Evolutionary conservation across 1,140 invertebrate genomes (phyloP).

Genomic region (Lamellibrachia luymesi): DNA sequence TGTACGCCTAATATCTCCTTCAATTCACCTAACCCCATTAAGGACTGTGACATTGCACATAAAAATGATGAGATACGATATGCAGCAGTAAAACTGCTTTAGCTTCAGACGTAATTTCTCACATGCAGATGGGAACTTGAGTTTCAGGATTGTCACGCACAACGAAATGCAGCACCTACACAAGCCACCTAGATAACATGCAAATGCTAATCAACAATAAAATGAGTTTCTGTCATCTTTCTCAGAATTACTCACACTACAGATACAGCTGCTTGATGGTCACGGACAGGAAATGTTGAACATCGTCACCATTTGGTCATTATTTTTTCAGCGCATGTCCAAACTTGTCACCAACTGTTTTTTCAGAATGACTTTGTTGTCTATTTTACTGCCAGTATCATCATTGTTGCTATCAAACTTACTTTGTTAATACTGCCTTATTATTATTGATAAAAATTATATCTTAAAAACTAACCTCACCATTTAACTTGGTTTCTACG

Average conservation of each 20-base stretch:
- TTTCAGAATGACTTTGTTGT: neutral
- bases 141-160: neutral
- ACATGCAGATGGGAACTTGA: neutral
- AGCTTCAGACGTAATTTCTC: neutral
- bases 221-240: neutral
- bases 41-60: neutral
- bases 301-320: neutral
- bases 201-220: neutral
- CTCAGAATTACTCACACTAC: no score
- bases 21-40: neutral
- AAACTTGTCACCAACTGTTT: neutral
- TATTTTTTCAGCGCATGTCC: neutral
- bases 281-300: neutral
- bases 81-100: neutral
- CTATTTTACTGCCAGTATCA: neutral
- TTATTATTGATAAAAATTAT: no score
- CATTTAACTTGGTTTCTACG: no score
- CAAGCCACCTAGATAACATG: neutral
- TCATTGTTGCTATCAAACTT: no score
- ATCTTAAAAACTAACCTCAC: no score
- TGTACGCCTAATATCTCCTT: no score
- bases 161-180: neutral
- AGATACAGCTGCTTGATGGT: neutral
- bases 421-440: no score
- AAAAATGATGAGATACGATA: neutral